Conservation (phyloP, 2,797 vertebrate species). For the Micropoecilia bifurca region DNA sequence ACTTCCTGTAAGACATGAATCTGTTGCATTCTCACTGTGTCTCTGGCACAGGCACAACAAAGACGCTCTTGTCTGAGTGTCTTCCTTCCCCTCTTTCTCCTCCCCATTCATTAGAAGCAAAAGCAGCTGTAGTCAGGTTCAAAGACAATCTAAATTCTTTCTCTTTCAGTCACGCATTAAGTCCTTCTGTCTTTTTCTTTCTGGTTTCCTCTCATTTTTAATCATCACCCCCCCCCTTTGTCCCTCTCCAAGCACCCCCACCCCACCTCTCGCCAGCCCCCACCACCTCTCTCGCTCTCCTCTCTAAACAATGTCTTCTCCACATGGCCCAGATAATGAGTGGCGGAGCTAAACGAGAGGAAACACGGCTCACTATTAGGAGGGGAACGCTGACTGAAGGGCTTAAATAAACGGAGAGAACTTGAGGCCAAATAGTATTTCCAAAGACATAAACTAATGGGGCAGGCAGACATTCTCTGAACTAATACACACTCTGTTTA, state of each 20-base stretch:
- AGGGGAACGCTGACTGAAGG: conserved; percentile 77
- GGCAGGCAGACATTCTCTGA: conserved; percentile 73
- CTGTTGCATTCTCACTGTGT: conserved; percentile 44
- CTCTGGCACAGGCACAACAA: conserved; percentile 56
- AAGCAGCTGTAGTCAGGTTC: conserved; percentile 71
- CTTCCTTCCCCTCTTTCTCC: conserved; percentile 43
- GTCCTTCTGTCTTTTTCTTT: conserved; percentile 56
- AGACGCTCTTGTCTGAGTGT: conserved; percentile 69
- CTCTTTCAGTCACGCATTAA: conserved; percentile 64
- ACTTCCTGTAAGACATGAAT: conserved; percentile 74
- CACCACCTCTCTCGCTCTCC: conserved; percentile 39
- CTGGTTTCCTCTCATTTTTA: conserved; percentile 47
- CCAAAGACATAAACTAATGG: conserved; percentile 80
- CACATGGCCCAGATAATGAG: conserved; percentile 79
- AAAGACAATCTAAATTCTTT: conserved; percentile 70
- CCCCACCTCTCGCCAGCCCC: neutral
- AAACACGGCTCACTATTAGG: conserved; percentile 81
- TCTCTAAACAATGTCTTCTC: conserved; percentile 79
- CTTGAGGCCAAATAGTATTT: conserved; percentile 80
- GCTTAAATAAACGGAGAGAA: conserved; percentile 82
- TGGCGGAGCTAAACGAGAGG: conserved; percentile 79
- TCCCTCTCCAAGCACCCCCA: conserved; percentile 47
- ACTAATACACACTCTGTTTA: conserved; percentile 78
- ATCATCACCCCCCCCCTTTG: conserved; percentile 34
- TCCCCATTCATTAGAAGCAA: conserved; percentile 65